These are phyloP conservation scores for Chorisops tibialis DNA, from an alignment of 2,888 invertebrate species.

Conservation along the genomic window DNA sequence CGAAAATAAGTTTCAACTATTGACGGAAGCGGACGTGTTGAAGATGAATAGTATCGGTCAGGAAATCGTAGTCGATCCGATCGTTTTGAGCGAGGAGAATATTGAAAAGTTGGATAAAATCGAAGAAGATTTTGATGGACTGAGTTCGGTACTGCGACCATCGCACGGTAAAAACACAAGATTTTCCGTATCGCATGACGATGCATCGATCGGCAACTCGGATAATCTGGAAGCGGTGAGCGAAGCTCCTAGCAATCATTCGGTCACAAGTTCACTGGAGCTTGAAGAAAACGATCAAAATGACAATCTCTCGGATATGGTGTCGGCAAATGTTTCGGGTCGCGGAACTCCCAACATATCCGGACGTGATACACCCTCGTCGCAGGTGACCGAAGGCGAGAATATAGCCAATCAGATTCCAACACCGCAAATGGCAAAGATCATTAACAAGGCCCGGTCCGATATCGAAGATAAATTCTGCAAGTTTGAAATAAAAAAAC, in stretches of 20 bases:
- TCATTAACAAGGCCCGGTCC: constrained; percentile 76
- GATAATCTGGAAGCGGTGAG: constrained; percentile 94
- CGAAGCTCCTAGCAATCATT: constrained; percentile 93
- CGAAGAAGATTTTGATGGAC: constrained; percentile 41
- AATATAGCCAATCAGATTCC: constrained; percentile 55
- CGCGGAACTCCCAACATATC: constrained; percentile 94
- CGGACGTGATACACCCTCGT: constrained; percentile 93
- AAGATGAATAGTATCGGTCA: constrained; percentile 52
- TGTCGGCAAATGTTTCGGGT: constrained; percentile 90
- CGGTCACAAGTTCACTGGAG: constrained; percentile 86
- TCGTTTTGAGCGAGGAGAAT: constrained; percentile 38
- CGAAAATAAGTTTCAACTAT: constrained; percentile 63
- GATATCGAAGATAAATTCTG: constrained; percentile 98
- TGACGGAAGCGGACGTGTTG: constrained; percentile 64
- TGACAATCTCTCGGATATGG: constrained; percentile 96
- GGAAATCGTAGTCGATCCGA: constrained; percentile 40
- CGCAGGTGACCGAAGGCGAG: constrained; percentile 81
- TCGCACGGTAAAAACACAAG: constrained; percentile 60
- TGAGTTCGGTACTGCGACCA: constrained; percentile 45
- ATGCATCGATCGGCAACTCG: constrained; percentile 88
- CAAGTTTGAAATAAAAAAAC: constrained; percentile 90
- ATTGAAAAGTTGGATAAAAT: constrained; percentile 41
- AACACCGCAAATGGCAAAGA: constrained; percentile 59
- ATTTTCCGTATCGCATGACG: constrained; percentile 85
- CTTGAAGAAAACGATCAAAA: constrained; percentile 83